Percentiles rank a stretch among this genome's conserved stretches.
phyloP scores from a whole-genome alignment of 2,113 vertebrate species.

The Platichthys flesus region DNA sequence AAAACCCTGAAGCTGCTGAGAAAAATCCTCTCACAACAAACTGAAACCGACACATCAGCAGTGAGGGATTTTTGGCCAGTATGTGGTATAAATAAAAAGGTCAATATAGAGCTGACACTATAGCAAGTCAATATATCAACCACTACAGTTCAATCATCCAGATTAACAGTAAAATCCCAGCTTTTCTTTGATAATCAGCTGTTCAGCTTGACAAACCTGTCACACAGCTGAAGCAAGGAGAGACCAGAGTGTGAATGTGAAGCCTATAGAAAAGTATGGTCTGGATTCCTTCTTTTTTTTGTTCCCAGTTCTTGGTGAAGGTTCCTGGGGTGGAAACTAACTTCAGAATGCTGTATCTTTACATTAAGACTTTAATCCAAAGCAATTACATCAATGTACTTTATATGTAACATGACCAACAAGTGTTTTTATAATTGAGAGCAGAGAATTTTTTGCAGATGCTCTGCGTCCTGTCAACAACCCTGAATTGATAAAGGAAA shows the following conservation, averaged over 20 bases:
- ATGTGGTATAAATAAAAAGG: background rate
- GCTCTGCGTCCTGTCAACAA: too few relatives aligned
- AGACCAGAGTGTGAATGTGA: background rate
- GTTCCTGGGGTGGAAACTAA: too few relatives aligned
- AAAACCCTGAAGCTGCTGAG: background rate
- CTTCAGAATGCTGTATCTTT: too few relatives aligned
- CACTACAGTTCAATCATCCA: conserved; percentile 10
- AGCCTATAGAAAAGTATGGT: conserved; percentile 1
- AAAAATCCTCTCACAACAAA: background rate
- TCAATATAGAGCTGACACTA: background rate
- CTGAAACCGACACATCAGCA: background rate
- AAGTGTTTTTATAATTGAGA: too few relatives aligned
- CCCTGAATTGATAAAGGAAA: too few relatives aligned
- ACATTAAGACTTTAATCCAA: too few relatives aligned
- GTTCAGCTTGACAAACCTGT: conserved; percentile 8
- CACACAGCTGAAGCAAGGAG: background rate
- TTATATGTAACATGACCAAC: too few relatives aligned
- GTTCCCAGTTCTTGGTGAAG: too few relatives aligned
- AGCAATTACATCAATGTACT: too few relatives aligned
- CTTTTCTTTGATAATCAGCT: conserved; percentile 5
- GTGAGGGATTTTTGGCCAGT: background rate
- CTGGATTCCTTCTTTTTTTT: too few relatives aligned
- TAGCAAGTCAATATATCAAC: conserved; percentile 3
- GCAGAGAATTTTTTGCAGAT: too few relatives aligned
- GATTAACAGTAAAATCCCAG: conserved; percentile 9